These are phyloP conservation scores for Dicerorhinus sumatrensis DNA, from an alignment of 2,113 vertebrate genomes.

Conservation along the genomic window DNA sequence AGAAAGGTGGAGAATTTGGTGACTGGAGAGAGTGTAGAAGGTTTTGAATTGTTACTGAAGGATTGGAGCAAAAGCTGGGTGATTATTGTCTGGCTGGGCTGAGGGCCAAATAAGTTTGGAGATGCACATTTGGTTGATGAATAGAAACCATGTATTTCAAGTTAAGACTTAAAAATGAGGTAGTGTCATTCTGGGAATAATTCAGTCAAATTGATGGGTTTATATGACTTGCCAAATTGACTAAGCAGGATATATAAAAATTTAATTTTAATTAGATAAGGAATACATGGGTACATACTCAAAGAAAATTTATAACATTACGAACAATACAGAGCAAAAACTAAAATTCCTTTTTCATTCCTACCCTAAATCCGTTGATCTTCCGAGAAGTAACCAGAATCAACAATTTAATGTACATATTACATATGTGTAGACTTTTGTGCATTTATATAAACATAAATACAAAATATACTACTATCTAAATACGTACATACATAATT, in stretches of 20 bases:
- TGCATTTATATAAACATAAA: neutral
- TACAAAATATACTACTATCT: neutral
- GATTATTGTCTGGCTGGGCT: neutral
- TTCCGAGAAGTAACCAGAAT: neutral
- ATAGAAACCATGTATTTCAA: neutral
- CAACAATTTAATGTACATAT: neutral
- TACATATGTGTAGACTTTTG: neutral
- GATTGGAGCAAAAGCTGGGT: neutral
- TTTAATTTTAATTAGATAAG: slow-evolving; percentile 26
- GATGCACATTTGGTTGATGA: neutral
- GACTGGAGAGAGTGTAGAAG: neutral
- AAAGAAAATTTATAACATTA: neutral
- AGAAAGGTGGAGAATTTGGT: neutral
- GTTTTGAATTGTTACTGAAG: neutral
- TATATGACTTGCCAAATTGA: neutral
- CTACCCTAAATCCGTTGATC: neutral
- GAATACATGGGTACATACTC: neutral
- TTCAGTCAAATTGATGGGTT: neutral
- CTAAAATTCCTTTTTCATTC: neutral
- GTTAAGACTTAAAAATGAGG: neutral
- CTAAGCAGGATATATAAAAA: neutral
- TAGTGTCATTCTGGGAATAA: neutral
- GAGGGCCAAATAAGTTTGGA: neutral
- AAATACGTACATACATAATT: neutral
- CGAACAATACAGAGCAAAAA: neutral